Conservation (phyloP, 2,888 invertebrate species). For the Creontiades dilutus region DNA sequence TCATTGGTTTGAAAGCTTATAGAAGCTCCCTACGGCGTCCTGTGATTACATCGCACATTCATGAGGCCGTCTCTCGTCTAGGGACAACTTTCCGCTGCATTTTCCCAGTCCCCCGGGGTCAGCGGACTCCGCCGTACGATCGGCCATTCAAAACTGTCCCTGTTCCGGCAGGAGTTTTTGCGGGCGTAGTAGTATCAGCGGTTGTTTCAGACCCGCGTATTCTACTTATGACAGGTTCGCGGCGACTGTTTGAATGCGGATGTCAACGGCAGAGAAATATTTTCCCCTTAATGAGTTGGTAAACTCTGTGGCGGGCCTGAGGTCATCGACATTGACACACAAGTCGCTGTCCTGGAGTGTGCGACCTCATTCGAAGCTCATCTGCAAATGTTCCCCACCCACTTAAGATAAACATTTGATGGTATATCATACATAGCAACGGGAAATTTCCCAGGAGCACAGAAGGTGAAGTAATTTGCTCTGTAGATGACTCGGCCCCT, state of each 20-base stretch:
- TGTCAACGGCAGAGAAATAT: neutral
- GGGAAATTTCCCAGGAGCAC: too few relatives aligned
- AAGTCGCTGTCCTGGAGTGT: neutral
- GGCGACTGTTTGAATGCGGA: neutral
- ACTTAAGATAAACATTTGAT: too few relatives aligned
- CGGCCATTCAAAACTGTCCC: neutral
- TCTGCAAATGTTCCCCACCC: neutral
- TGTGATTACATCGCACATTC: conserved; percentile 30
- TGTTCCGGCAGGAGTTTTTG: neutral
- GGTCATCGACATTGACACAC: neutral
- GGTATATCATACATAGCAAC: too few relatives aligned
- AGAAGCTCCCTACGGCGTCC: neutral
- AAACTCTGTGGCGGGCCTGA: neutral
- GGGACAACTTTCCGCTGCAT: conserved; percentile 20
- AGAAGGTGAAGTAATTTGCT: too few relatives aligned
- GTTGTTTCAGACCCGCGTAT: too few relatives aligned
- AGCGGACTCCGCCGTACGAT: conserved; percentile 7
- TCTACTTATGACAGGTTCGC: neutral
- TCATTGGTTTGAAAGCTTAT: conserved; percentile 22
- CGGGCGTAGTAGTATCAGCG: neutral
- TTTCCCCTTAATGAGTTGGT: neutral
- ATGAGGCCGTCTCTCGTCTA: conserved; percentile 24
- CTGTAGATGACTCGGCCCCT: too few relatives aligned
- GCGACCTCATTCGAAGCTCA: neutral
- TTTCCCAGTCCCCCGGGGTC: neutral